Percentiles rank a stretch among this genome's conserved stretches.
phyloP scores from a whole-genome alignment of 2,888 invertebrate genomes.

The Chrysolina oricalcia region DNA sequence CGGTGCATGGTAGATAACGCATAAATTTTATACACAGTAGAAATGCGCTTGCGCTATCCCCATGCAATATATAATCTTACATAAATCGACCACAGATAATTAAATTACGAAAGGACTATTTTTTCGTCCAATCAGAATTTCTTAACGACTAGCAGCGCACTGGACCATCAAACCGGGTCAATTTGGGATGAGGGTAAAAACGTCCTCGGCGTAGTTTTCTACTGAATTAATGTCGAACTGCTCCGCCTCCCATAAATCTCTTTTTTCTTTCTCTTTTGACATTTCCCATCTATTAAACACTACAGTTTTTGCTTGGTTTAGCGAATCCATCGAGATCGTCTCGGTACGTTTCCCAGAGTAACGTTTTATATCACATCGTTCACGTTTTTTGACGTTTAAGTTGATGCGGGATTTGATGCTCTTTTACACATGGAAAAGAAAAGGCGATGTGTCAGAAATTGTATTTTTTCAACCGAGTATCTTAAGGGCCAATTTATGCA shows the following conservation, averaged over 20 bases:
- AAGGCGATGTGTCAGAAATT: not conserved
- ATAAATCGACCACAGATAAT: conserved; percentile 8
- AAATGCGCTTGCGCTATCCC: too few relatives aligned
- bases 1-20: too few relatives aligned
- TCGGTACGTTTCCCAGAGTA: not conserved
- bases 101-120: not conserved
- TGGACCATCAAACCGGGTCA: conserved; percentile 24
- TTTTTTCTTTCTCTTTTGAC: conserved; percentile 19
- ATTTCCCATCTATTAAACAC: conserved; percentile 24
- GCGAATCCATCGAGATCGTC: conserved; percentile 11
- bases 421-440: too few relatives aligned
- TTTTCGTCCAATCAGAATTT: conserved; percentile 15
- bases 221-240: conserved; percentile 23
- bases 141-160: conserved; percentile 5
- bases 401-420: not conserved
- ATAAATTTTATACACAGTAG: too few relatives aligned
- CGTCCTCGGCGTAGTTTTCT: conserved; percentile 14
- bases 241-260: conserved; percentile 22
- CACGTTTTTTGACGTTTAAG: not conserved
- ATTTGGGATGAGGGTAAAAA: conserved; percentile 16
- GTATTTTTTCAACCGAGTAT: too few relatives aligned
- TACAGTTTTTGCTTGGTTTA: conserved; percentile 24
- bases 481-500: too few relatives aligned
- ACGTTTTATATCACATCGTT: not conserved
- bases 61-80: not conserved